A percentile compares a stretch with the other conserved stretches of the same genome.
Evolutionary conservation across 2,888 invertebrate species (phyloP).

Genomic region (Xestia c-nigrum): DNA sequence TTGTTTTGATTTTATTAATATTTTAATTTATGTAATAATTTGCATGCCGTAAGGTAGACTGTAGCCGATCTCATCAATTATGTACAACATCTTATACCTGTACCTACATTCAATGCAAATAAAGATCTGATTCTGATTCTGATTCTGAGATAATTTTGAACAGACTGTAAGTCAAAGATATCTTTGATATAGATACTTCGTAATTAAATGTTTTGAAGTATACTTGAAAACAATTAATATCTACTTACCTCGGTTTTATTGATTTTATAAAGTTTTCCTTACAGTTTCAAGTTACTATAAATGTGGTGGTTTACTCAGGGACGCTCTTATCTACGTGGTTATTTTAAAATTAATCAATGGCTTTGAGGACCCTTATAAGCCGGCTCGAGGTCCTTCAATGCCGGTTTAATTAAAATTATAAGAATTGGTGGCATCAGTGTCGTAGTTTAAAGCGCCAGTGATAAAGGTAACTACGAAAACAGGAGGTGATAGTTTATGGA

Average conservation of each 20-base stretch:
- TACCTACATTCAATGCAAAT: too few species aligned
- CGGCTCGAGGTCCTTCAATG: slow-evolving; percentile 31
- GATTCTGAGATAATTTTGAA: not conserved
- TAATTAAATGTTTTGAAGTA: slow-evolving; percentile 23
- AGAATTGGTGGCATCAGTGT: not conserved
- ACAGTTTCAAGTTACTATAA: slow-evolving; percentile 17
- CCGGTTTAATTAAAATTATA: slow-evolving; percentile 47
- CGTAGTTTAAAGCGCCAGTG: not conserved
- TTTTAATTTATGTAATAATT: too few species aligned
- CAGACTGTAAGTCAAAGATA: not conserved
- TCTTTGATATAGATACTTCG: not conserved
- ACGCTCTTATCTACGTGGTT: slow-evolving; percentile 24
- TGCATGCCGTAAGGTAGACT: too few species aligned
- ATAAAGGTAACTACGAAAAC: not conserved
- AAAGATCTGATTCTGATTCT: too few species aligned
- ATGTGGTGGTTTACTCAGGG: slow-evolving; percentile 49
- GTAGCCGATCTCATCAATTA: too few species aligned
- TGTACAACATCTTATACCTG: too few species aligned
- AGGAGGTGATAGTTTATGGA: not conserved
- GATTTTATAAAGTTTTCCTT: slow-evolving; percentile 28
- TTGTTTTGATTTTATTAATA: too few species aligned
- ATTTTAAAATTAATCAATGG: slow-evolving; percentile 48
- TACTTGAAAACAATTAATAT: not conserved
- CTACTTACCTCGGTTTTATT: slow-evolving; percentile 11
- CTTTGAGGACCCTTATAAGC: slow-evolving; percentile 34